These are phyloP conservation scores for Pterocles burchelli DNA, from an alignment of 2,113 vertebrate genomes.

Conservation along the genomic window DNA sequence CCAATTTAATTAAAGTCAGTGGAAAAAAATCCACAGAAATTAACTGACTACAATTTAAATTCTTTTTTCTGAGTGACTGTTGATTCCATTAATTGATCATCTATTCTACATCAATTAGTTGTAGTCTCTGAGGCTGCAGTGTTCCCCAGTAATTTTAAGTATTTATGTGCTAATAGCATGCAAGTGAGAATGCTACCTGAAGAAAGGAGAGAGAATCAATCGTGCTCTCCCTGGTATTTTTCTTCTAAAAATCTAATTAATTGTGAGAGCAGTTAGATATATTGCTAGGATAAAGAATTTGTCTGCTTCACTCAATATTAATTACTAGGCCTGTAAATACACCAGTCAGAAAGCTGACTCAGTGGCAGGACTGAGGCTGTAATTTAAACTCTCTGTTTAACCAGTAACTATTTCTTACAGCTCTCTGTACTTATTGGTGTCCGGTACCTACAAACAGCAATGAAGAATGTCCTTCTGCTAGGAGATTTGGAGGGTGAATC, in stretches of 20 bases:
- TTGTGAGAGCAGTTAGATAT: neutral
- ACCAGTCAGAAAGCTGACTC: neutral
- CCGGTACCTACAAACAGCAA: constrained; percentile 88
- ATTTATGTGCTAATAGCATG: neutral
- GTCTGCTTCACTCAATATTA: neutral
- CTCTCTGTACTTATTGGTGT: constrained; percentile 85
- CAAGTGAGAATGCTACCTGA: neutral
- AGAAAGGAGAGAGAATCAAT: neutral
- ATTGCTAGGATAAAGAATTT: neutral
- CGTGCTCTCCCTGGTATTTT: neutral
- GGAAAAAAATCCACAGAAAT: neutral
- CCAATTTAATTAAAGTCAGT: neutral
- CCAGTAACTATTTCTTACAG: constrained; percentile 54
- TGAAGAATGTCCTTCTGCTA: constrained; percentile 82
- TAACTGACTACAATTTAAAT: neutral
- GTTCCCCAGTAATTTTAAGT: neutral
- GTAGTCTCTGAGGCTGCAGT: neutral
- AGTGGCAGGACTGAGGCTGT: neutral
- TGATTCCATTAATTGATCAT: neutral
- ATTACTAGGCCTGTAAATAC: neutral
- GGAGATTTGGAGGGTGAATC: constrained; percentile 83
- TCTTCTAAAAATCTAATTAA: neutral
- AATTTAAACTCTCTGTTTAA: neutral
- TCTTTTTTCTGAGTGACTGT: neutral
- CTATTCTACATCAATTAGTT: neutral